Evolutionary conservation across 1,140 invertebrate species (phyloP).

Genomic region (Drosophila baimaii): DNA sequence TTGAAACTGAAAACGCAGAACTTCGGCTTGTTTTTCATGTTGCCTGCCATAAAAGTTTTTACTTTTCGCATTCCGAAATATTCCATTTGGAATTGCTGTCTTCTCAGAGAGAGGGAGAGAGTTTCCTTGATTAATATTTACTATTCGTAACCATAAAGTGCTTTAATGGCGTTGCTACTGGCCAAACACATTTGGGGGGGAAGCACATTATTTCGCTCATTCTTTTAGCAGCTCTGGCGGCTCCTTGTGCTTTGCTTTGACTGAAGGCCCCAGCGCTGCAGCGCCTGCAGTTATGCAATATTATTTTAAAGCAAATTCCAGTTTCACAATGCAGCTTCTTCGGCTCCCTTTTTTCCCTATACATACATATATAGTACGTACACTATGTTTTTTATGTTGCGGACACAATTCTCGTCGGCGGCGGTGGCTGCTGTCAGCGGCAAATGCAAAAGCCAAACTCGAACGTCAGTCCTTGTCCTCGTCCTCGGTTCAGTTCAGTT

Average conservation of each 20-base stretch:
- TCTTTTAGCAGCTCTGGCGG: conserved; percentile 1
- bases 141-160: conserved; percentile 30
- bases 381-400: conserved; percentile 22
- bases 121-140: conserved; percentile 18
- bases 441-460: conserved; percentile 45
- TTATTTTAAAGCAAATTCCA: conserved; percentile 75
- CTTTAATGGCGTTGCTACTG: conserved; percentile 18
- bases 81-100: conserved; percentile 10
- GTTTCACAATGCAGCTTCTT: conserved; percentile 27
- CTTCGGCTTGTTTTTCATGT: background rate
- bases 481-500: background rate
- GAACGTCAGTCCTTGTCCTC: conserved; percentile 18
- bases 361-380: background rate
- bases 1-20: background rate
- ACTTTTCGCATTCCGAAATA: background rate
- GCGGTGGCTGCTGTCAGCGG: conserved; percentile 29
- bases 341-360: background rate
- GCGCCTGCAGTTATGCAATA: conserved; percentile 73
- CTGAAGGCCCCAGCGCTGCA: conserved; percentile 8
- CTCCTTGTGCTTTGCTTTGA: conserved; percentile 13
- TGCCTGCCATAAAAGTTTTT: conserved; percentile 1
- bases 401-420: conserved; percentile 9
- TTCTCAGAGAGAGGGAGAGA: background rate
- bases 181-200: background rate
- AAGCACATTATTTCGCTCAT: conserved; percentile 13